Evolutionary conservation across 2,113 vertebrate genomes (phyloP), one percentile per base, ranked within the genome.

Genomic region (Lonchura striata): DNA sequence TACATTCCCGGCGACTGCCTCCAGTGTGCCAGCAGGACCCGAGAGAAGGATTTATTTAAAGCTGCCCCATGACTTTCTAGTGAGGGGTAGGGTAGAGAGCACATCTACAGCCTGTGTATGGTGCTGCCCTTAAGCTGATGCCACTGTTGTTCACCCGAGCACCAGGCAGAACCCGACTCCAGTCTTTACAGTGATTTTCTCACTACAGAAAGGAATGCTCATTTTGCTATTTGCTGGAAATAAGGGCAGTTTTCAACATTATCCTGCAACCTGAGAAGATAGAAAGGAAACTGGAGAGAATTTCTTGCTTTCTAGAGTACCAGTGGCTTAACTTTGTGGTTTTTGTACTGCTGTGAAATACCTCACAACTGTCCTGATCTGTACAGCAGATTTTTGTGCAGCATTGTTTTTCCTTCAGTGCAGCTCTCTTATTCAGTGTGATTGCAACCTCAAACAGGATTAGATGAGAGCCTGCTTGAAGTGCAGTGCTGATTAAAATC

Each of bases 21-120:
- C 44, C 19, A 57, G 28, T 2, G 15, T 41, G 23, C 46, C 1
- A 1, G 13, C 46, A 49, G 42, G 23, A 35, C 5, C 27, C 7
- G 25, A 63, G 41, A 28, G 21, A 52, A 49, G n/a, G 20, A 28
- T 61, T 57, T 35, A 31, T 52, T 56, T 75, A 18, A 65, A 70
- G 21, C 42, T 87, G 7, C 37, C 6, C 15, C 20, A 9, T 17
- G 42, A n/a, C 8, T 46, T 78, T 13, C 21, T 10, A 37, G 28
- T 1, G 7, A 24, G n/a, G 22, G 6, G 3, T 15, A 19, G 31
- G 10, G 28, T 52, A 86, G 80, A 47, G 37, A 69, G 77, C 2
- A 1, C 0, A 0, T 37, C 50, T 50, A 37, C n/a, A 16, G 24
- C 23, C 49, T 80, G 59, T 1, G 0, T 39, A 4, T 1, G 4